A percentile compares a stretch with the other conserved stretches of the same genome.
Conservation (phyloP, 1,140 invertebrate genomes). For the Macrostomum lignano region DNA sequence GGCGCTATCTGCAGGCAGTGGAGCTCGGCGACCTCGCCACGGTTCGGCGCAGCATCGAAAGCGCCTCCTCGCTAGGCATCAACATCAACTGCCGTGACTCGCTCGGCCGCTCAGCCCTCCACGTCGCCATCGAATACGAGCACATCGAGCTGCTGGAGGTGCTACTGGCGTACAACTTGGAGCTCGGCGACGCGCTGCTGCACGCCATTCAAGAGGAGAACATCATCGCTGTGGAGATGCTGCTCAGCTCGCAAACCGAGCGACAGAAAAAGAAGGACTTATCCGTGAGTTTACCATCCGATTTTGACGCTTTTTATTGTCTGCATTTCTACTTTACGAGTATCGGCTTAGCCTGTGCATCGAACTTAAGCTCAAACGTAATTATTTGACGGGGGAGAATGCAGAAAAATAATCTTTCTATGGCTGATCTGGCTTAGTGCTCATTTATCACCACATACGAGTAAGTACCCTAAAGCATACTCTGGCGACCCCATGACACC, state of each 20-base stretch:
- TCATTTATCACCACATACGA: no score
- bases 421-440: no score
- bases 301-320: no score
- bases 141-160: conserved; percentile 65
- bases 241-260: conserved; percentile 55
- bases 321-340: no score
- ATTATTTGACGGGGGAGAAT: no score
- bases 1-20: conserved; percentile 24
- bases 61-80: conserved; percentile 23
- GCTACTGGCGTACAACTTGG: conserved; percentile 53
- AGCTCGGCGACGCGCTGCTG: conserved; percentile 43
- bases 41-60: neutral
- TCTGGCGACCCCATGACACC: no score
- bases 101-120: conserved; percentile 36
- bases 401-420: no score
- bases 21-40: conserved; percentile 21
- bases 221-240: conserved; percentile 64
- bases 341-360: no score
- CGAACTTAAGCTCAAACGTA: no score
- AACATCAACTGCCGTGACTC: conserved; percentile 80
- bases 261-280: conserved; percentile 14
- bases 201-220: conserved; percentile 75
- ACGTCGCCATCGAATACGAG: conserved; percentile 65
- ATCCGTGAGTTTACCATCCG: no score
- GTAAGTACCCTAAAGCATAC: no score